Percentiles rank a stretch among this genome's conserved stretches.
These are phyloP conservation scores for Tinamus major DNA, from an alignment of 2,797 vertebrate genomes.

Conservation along the genomic window DNA sequence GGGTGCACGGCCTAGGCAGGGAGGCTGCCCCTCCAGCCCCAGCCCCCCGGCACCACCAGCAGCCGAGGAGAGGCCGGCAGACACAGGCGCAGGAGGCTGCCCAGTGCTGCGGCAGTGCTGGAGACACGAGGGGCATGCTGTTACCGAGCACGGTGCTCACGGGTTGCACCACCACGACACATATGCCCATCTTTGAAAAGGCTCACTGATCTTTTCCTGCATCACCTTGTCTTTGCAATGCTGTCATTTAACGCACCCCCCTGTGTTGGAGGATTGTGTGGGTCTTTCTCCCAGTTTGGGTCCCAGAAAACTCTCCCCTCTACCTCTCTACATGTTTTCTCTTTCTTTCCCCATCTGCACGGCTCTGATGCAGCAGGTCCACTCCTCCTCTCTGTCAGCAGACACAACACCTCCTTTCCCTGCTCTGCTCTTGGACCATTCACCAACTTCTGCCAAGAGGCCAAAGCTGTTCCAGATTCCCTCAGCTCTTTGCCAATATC, in stretches of 20 bases:
- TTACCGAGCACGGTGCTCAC: neutral
- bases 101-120: accelerated
- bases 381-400: accelerated
- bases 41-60: neutral
- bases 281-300: neutral
- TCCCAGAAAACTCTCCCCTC: neutral
- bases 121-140: too few relatives aligned
- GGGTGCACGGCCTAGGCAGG: neutral
- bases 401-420: accelerated
- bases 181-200: neutral
- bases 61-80: neutral
- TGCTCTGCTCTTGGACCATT: accelerated
- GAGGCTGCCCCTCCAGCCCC: neutral
- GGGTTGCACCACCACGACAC: neutral
- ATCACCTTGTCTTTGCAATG: neutral
- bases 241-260: neutral
- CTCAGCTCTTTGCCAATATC: slow-evolving; percentile 19
- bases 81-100: neutral
- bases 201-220: accelerated
- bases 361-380: accelerated
- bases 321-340: neutral
- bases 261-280: too few relatives aligned
- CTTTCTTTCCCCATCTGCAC: accelerated
- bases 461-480: neutral
- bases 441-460: neutral